Evolutionary conservation across 2,797 vertebrate genomes (phyloP), one percentile per base, ranked within the genome.

Genomic region (Sebastolobus alascanus): DNA sequence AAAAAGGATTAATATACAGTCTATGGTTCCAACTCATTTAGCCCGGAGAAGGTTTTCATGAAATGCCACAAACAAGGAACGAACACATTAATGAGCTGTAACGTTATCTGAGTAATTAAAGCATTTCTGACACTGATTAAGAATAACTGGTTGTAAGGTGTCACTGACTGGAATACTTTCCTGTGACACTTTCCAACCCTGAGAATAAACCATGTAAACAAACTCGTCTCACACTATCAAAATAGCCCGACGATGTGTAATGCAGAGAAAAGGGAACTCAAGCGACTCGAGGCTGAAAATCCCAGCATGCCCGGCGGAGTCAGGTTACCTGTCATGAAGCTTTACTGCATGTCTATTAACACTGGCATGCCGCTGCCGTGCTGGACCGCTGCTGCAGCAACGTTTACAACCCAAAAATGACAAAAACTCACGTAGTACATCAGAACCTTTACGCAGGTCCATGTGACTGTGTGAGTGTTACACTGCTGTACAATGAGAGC

Each of bases 171-270:
- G 73, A 90, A 90, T 87, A 90, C 83, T 91, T 92, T 90, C 86
- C 88, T 83, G 80, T 83, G 81, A 87, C 87, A 90, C 87, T 72
- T 83, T 90, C 84, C 66, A 87, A 59, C 85, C 67, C 91, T 89
- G 84, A 92, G 89, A 94, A 93, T 91, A 90, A 91, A 91, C 84
- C 79, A 82, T 92, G 92, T 93, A 93, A 94, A 95, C 93, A 95
- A 93, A 93, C 87, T 92, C 29, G 81, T 88, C 87, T 89, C 84
- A 65, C 89, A 81, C 89, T 86, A 90, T 94, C 55, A 88, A 94
- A 95, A 95, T 95, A 94, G 90, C 86, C 89, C 81, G 91, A 86
- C 91, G 75, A 84, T 92, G 90, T 91, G 94, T 93, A 94, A 94
- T 93, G 93, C 88, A 88, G 90, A 90, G 89, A 94, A 94, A 93